Base-by-base conservation (phyloP, 2,797 vertebrate species). In the Myotis planiceps region DNA sequence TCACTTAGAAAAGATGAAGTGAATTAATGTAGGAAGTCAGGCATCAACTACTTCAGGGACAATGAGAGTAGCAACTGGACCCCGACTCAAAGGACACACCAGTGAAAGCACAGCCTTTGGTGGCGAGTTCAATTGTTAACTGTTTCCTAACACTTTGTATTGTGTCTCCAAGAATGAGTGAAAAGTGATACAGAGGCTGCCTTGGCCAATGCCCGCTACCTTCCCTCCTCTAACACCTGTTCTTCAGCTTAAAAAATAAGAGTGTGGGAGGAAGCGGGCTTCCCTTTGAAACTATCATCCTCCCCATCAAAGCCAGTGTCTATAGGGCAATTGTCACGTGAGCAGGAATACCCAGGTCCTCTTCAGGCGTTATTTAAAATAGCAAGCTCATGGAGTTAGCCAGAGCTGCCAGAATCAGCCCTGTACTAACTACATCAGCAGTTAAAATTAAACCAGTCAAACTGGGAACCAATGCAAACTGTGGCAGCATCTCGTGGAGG, bases 81-180 rank as follows among this genome's bases (percentile, higher is more conserved):
- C 25, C 0, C 0, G 88, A 96, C 97, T 97, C 97, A 76, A 71
- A 91, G 97, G 95, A 92, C 81, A 4, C 51, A 16, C 81, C 39
- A 60, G 94, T 66, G 97, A 97, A 97, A 97, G 84, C 49, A 18
- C 71, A 86, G 91, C 66, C 97, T 78, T 96, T 93, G 90, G 96
- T 79, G 94, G 71, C 37, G 32, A 39, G 90, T 88, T 94, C 93
- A 66, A 58, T 72, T 80, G 60, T 83, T 76, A 68, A 19, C 21
- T 76, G 60, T 65, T 97, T 68, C 80, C 83, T 88, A 32, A 78
- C 55, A 78, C 95, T 96, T 96, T 92, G 21, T 90, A 96, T 88
- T 94, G 93, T 95, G 94, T 91, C 60, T 21, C 32, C 5, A 83
- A 97, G 88, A 95, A 94, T 66, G 86, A 9, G 4, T 74, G 94